Conservation (phyloP, 2,113 vertebrate species). For the Anthoscopus minutus region DNA sequence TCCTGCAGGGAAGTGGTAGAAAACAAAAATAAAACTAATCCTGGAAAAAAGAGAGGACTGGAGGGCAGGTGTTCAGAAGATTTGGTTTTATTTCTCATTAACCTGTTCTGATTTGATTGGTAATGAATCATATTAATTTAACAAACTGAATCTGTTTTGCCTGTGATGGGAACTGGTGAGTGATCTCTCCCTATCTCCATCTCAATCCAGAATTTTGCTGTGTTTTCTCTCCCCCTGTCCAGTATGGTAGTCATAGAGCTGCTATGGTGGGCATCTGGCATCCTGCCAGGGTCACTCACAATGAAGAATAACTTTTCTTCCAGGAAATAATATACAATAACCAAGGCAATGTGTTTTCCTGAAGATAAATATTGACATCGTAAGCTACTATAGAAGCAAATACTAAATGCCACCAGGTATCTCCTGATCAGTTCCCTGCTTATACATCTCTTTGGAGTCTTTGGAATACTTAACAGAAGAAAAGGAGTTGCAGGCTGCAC, state of each 20-base stretch:
- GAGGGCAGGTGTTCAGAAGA: neutral
- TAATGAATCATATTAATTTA: neutral
- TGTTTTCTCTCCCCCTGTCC: neutral
- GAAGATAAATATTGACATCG: neutral
- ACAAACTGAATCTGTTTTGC: neutral
- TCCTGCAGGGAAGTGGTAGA: neutral
- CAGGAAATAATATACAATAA: neutral
- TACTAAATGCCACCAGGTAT: neutral
- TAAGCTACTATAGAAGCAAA: neutral
- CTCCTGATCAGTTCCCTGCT: neutral
- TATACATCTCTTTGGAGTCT: neutral
- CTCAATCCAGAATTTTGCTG: neutral
- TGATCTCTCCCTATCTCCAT: neutral
- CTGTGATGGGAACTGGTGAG: neutral
- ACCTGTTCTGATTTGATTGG: neutral
- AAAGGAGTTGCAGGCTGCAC: neutral
- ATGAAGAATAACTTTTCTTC: neutral
- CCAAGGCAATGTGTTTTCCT: neutral
- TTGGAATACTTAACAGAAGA: neutral
- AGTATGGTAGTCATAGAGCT: neutral
- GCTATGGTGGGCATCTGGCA: neutral
- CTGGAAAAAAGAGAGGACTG: neutral
- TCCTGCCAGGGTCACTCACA: neutral
- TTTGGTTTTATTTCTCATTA: neutral
- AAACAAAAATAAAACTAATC: neutral